Evolutionary conservation across 2,888 invertebrate species (phyloP).

Genomic region (Ashinkailepas kermadecensis): DNA sequence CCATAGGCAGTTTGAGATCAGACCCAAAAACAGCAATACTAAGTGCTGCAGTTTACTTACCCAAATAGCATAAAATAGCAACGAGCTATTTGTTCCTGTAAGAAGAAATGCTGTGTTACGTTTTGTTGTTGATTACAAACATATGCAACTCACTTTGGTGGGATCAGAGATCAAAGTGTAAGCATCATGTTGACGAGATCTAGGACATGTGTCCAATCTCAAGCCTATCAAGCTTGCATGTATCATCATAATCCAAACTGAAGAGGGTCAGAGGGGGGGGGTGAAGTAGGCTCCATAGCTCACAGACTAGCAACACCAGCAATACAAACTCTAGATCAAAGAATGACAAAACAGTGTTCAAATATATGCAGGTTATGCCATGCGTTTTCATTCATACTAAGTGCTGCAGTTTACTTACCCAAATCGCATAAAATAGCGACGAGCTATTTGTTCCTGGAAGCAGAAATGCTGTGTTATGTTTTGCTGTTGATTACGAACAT

Average conservation of each 20-base stretch:
- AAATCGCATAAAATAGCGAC: neutral
- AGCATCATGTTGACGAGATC: neutral
- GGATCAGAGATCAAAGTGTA: slow-evolving; percentile 2
- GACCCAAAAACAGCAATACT: too few relatives aligned
- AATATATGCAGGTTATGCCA: too few relatives aligned
- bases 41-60: neutral
- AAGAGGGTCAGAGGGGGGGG: too few relatives aligned
- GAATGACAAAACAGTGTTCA: too few relatives aligned
- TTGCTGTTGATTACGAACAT: too few relatives aligned
- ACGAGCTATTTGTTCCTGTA: neutral
- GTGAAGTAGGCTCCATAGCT: too few relatives aligned
- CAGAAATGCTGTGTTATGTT: neutral
- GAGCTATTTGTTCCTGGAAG: neutral
- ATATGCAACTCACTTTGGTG: too few relatives aligned
- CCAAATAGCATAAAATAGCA: neutral
- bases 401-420: neutral
- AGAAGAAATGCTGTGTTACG: neutral
- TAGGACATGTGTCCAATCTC: neutral
- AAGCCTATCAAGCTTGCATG: neutral
- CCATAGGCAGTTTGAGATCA: neutral
- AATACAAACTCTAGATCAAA: too few relatives aligned
- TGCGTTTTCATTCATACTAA: too few relatives aligned
- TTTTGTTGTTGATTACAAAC: neutral
- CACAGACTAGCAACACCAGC: too few relatives aligned
- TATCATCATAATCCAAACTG: neutral